Base-by-base conservation (phyloP, 2,113 vertebrate species). In the Thinocorus orbignyianus region DNA sequence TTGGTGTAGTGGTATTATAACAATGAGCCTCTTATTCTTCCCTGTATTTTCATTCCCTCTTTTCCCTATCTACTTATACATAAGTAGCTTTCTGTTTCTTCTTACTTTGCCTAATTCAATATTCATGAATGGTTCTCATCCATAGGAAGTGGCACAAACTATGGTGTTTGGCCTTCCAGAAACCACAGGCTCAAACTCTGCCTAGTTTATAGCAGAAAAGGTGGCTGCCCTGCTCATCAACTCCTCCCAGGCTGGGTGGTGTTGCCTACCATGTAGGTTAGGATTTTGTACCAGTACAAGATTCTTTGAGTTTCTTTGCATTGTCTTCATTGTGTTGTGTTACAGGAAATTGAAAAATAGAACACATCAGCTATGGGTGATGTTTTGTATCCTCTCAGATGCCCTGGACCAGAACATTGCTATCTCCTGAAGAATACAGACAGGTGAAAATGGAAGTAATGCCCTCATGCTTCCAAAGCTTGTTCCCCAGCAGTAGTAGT, bases 241-340 rank as follows among this genome's bases (percentile, higher is more conserved):
- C 10, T 61, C 30, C 19, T 51, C 35, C 23, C 26, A 52, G 81
- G 2, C 69, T 77, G n/a, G 5, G 9, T 54, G 12, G 17, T 58
- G 14, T 35, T 84, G 22, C 31, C 23, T 65, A 10, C 16, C 20
- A 4, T 31, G 4, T 37, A 62, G 49, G 13, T 71, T 81, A 48
- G 0, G 0, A n/a, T 61, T 81, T n/a, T 65, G 25, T 65, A 68
- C 20, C 8, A 39, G 6, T 35, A 46, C 2, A 4, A 5, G 4
- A 1, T 73, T 70, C 3, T 66, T 65, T 69, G 19, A 46, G 10
- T 64, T 84, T 68, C 28, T 78, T 74, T 74, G 20, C 1, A 2
- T 28, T 73, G 65, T 65, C 17, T 74, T 90, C 24, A 28, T 33
- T 42, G 25, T 71, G 4, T 26, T 78, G 35, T 23, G 33, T 26